These are phyloP conservation scores for Rhamnusium bicolor DNA, from an alignment of 2,888 invertebrate genomes.

Conservation along the genomic window DNA sequence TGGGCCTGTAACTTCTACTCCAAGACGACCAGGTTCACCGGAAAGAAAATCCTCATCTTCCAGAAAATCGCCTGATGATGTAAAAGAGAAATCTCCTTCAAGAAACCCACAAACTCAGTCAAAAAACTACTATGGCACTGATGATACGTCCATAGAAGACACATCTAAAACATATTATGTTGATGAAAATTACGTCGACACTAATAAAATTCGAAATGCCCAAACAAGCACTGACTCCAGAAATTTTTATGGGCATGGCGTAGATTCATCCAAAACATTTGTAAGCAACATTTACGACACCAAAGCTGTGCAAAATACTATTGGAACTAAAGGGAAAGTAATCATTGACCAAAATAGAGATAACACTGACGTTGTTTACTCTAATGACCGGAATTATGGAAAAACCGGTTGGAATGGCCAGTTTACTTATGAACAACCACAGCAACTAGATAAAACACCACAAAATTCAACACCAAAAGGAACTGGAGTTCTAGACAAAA, in stretches of 20 bases:
- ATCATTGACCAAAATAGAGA: constrained; percentile 72
- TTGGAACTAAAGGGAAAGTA: constrained; percentile 70
- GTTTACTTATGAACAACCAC: constrained; percentile 65
- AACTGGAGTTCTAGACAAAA: constrained; percentile 30
- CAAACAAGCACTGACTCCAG: constrained; percentile 61
- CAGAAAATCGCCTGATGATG: constrained; percentile 17
- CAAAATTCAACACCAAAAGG: constrained; percentile 22
- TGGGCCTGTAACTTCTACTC: constrained; percentile 35
- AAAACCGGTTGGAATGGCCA: constrained; percentile 70
- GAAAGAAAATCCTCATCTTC: constrained; percentile 22
- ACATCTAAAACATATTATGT: constrained; percentile 53
- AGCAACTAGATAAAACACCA: constrained; percentile 14
- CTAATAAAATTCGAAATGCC: constrained; percentile 57
- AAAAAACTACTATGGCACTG: constrained; percentile 28
- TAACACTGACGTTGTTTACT: constrained; percentile 66
- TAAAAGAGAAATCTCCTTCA: not conserved
- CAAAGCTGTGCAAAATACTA: constrained; percentile 67
- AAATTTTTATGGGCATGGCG: constrained; percentile 65
- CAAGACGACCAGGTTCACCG: constrained; percentile 29
- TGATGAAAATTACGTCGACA: constrained; percentile 62
- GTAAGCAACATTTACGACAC: constrained; percentile 67
- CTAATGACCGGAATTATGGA: constrained; percentile 68
- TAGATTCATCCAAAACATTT: constrained; percentile 61
- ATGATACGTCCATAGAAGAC: constrained; percentile 19
- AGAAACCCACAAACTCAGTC: constrained; percentile 3